Base-by-base conservation (phyloP, 92 coral and sea anemone species). In the Siderastrea radians region DNA sequence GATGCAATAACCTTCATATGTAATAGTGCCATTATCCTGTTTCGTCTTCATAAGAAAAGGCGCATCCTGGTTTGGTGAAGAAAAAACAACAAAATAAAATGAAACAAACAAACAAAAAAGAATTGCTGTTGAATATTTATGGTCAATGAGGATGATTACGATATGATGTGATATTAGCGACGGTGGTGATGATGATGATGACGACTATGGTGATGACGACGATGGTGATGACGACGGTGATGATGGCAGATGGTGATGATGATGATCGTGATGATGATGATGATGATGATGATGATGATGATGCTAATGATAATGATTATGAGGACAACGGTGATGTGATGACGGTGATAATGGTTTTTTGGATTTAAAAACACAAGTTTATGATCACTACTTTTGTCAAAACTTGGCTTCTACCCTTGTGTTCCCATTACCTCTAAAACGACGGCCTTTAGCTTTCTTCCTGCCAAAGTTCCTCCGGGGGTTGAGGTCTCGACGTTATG, bases 381-480 rank as follows among this genome's bases (percentile, higher is more conserved):
- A 26, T 26, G 38, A 26, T 26, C 38, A 26, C 38, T 26, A 26
- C 38, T 26, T 26, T 26, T 26, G 38, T 26, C 38, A 26, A 26
- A 26, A 26, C 38, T 26, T 26, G 38, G 38, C 38, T 26, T 26
- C 38, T 26, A 26, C 38, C 38, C 38, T 26, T 26, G 38, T 3
- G 14, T 8, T 45, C 54, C 1, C 3, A 61, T 65, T 71, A 86
- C 90, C 77, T 69, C 63, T 47, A 71, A 16, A 19, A 71, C 65
- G 26, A 79, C 86, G 68, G 70, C 78, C 7, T 78, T 69, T 3
- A 86, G 38, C 67, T 57, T 86, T 55, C 70, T 79, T 58, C 85
- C 86, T 64, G 79, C 85, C 60, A 86, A 47, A 12, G 48, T 84
- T 55, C 17, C 65, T 47, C 43, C 75, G 49, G 19, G 11, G 1